phyloP scores from a whole-genome alignment of 2,888 invertebrate species.

The Synanthedon vespiformis region DNA sequence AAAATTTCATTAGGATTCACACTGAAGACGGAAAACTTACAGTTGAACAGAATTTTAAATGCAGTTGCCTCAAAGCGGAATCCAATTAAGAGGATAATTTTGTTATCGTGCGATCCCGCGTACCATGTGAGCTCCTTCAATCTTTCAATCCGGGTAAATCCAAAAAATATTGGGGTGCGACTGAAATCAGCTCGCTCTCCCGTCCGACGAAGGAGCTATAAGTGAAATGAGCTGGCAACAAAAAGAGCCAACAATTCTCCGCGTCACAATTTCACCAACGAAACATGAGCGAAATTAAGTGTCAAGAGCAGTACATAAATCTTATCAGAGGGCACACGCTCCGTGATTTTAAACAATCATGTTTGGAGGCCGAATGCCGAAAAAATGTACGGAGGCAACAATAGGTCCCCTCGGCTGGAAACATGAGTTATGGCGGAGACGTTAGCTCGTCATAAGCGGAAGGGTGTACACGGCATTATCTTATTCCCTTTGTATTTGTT shows the following conservation, averaged over 20 bases:
- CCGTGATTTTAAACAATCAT: constrained; percentile 57
- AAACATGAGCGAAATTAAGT: constrained; percentile 51
- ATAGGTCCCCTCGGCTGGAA: constrained; percentile 35
- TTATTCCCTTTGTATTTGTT: no score
- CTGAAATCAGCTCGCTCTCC: no score
- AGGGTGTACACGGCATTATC: constrained; percentile 12
- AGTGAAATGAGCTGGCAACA: constrained; percentile 18
- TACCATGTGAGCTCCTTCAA: no score
- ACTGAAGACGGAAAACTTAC: no score
- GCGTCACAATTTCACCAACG: not conserved
- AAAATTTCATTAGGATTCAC: no score
- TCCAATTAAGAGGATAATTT: no score
- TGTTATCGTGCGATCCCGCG: no score
- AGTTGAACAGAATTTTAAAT: no score
- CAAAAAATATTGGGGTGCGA: no score
- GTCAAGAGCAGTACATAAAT: constrained; percentile 58
- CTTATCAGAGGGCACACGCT: constrained; percentile 49
- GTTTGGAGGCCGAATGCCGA: constrained; percentile 11
- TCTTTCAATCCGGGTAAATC: no score
- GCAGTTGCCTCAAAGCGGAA: no score
- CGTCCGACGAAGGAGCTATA: not conserved
- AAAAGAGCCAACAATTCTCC: constrained; percentile 15
- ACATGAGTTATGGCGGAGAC: constrained; percentile 36
- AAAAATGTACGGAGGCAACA: constrained; percentile 38
- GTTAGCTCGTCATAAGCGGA: constrained; percentile 16